Evolutionary conservation across 2,888 invertebrate genomes (phyloP).

Genomic region (Amiota minor): DNA sequence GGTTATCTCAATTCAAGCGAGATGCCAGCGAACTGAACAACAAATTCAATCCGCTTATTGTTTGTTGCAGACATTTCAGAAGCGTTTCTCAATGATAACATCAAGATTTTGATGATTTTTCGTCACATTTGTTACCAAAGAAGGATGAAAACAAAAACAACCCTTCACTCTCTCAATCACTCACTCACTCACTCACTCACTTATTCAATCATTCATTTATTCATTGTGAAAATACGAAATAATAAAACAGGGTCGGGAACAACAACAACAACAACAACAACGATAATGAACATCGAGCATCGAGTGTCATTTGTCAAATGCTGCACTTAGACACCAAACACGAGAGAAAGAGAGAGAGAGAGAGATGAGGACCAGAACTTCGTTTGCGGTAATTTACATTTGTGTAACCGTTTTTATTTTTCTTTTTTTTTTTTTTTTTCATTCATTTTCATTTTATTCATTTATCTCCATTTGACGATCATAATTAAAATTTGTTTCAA

Average conservation of each 20-base stretch:
- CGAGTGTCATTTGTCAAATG: conserved; percentile 43
- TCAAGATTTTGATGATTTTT: no score
- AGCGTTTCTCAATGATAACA: no score
- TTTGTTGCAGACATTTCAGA: not conserved
- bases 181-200: not conserved
- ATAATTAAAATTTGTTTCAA: conserved; percentile 1
- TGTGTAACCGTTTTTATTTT: conserved; percentile 15
- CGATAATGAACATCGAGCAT: not conserved
- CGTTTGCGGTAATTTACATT: conserved; percentile 45
- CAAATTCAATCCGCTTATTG: conserved; percentile 11
- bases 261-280: no score
- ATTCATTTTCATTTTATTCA: conserved; percentile 7
- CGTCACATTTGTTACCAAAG: no score
- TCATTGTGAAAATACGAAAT: not conserved
- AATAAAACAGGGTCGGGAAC: not conserved
- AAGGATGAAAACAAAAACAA: no score
- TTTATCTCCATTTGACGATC: conserved; percentile 20
- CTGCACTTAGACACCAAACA: conserved; percentile 20
- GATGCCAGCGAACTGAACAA: no score
- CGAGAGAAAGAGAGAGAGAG: no score
- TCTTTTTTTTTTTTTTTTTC: not conserved
- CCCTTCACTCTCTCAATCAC: no score
- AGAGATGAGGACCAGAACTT: not conserved
- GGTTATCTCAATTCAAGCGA: no score
- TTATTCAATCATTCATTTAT: not conserved